Evolutionary conservation across 1,140 invertebrate genomes (phyloP), one percentile per base, ranked within the genome.

Genomic region (Yoshiicerus persimilis): DNA sequence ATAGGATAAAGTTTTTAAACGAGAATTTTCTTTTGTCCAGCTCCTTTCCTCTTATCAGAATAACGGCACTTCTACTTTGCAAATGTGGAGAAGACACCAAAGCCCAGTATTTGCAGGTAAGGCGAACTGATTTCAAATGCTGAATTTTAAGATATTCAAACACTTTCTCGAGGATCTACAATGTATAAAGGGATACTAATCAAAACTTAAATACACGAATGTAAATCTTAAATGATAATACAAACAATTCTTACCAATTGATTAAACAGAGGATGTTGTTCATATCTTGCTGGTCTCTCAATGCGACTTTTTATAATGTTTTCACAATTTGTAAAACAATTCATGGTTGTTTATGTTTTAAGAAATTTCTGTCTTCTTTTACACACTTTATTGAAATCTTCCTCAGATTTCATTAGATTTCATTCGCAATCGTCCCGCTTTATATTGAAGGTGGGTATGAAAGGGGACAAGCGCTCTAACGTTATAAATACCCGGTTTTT

Each of bases 1-100:
- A 84, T 4, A 66, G 3, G 4, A 88, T 16, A 86, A 88, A 88
- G n/a, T 86, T 86, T 56, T 41, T 30, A 36, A 88, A 88, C 6
- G 87, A 88, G 6, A 85, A 70, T 23, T 83, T 84, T n/a, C 30
- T 20, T n/a, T 88, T 84, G 25, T 70, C 84, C 25, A 85, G 39
- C n/a, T 84, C 84, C 20, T 70, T 64, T 16, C 87, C 87, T 27
- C 87, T 30, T 9, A 86, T 86, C 16, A 88, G 84, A 4, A 86
- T 27, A 8, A 88, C 84, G 86, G 86, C 83, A 30, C 87, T 88
- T 20, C 23, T 34, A 20, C 39, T 86, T 41, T 88, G 87, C 13
- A 88, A 20, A 36, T 47, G 77, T 25, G 87, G 39, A 23, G 84
- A 80, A 0, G 84, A 62, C 1, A 36, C 23, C 4, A 20, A 27